Evolutionary conservation across 2,113 vertebrate genomes (phyloP), one percentile per base, ranked within the genome.

Genomic region (Bubo scandiacus): DNA sequence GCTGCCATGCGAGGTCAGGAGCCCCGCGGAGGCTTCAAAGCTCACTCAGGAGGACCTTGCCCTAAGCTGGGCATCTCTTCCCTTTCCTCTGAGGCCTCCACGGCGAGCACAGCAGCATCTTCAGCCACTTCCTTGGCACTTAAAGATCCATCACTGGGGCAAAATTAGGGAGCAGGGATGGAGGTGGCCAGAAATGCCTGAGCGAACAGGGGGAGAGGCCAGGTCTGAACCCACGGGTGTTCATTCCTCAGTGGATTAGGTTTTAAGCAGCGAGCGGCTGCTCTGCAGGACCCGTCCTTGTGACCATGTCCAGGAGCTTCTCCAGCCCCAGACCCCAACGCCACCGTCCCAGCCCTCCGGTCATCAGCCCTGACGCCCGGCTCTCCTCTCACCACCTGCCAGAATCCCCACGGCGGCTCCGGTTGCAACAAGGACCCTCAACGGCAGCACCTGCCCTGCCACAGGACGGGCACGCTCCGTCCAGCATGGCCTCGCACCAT

Each of bases 401-500:
- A 51, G 26, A 34, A 14, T 29, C 66, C 65, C 30, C 47, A 12
- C 2, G 2, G 40, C 6, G 15, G 38, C 78, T 40, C 73, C 0
- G 1, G 32, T 17, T n/a, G 29, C 55, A 43, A 34, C 34, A 6
- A 30, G 43, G 34, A 70, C 7, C 78, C 52, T 38, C 88, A 43
- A 7, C 6, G 13, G 58, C 59, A 59, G 34, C 38, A 9, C 47
- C 54, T 73, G 87, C 19, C 54, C 74, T 63, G 38, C 65, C 27
- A 6, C 17, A 21, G 59, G 63, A 74, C 42, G 9, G 52, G 45
- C 4, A 1, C 25, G 8, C 51, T 55, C 27, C 6, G 1, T 58
- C 52, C 74, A 10, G 29, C 7, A 1, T 7, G 5, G 38, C 43
- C 79, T 70, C 3, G 0, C 12, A 12, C 62, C 57, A 26, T 0